Conservation (phyloP, 2,888 invertebrate genomes). For the Lomographa bimaculata region DNA sequence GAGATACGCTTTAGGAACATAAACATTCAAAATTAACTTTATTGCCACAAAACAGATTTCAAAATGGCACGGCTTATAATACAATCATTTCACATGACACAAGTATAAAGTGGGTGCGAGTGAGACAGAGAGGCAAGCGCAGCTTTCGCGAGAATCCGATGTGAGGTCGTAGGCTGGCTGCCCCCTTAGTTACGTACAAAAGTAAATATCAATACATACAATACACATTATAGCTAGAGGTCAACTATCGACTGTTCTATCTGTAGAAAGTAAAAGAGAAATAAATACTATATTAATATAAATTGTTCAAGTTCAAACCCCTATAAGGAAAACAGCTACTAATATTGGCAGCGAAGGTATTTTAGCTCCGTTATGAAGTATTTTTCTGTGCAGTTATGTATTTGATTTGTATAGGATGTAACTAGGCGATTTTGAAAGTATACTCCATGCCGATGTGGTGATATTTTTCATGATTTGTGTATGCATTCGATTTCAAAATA, state of each 20-base stretch:
- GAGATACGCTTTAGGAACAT: no score
- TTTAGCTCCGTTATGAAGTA: background rate
- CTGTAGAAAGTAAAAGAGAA: conserved; percentile 30
- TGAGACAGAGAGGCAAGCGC: conserved; percentile 67
- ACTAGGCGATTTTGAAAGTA: conserved; percentile 16
- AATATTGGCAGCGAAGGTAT: no score
- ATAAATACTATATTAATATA: conserved; percentile 24
- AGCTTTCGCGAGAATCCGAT: conserved; percentile 42
- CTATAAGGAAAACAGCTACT: no score
- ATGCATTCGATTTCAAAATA: no score
- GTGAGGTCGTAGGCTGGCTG: conserved; percentile 72
- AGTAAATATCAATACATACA: conserved; percentile 45
- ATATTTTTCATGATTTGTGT: conserved; percentile 1
- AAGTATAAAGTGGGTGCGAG: conserved; percentile 38
- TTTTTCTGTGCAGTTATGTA: background rate
- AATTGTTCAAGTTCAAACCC: conserved; percentile 1
- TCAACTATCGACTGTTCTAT: conserved; percentile 29
- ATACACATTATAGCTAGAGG: conserved; percentile 25
- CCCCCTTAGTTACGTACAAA: conserved; percentile 52
- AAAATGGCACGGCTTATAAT: no score
- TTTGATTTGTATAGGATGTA: background rate
- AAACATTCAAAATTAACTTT: no score
- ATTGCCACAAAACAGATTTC: no score
- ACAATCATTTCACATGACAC: conserved; percentile 52
- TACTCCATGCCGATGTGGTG: conserved; percentile 11